Evolutionary conservation across 2,888 invertebrate species (phyloP).

Genomic region (Melanostoma scalare): DNA sequence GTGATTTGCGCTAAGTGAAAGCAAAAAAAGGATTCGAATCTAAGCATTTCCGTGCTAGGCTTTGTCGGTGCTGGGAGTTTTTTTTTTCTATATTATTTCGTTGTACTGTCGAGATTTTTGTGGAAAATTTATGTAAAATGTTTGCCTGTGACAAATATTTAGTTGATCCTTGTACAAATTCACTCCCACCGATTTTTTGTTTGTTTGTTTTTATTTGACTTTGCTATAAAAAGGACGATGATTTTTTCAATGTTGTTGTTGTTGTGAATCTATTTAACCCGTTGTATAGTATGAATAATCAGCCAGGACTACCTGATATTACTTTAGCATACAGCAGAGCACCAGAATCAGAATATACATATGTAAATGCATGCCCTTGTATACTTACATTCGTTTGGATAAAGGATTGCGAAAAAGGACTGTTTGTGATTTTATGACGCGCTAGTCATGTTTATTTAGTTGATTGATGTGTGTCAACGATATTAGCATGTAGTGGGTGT

Average conservation of each 20-base stretch:
- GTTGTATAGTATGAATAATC: constrained; percentile 63
- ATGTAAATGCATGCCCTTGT: constrained; percentile 20
- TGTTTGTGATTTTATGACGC: constrained; percentile 52
- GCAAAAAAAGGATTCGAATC: constrained; percentile 64
- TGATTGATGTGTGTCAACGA: constrained; percentile 73
- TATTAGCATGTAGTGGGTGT: constrained; percentile 66
- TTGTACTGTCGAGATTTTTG: constrained; percentile 40
- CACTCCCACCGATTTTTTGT: constrained; percentile 30
- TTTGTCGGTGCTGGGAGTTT: neutral
- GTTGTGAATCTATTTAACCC: constrained; percentile 51
- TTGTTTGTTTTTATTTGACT: constrained; percentile 50
- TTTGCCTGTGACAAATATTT: constrained; percentile 70
- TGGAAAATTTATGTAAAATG: constrained; percentile 61
- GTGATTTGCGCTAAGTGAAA: constrained; percentile 33
- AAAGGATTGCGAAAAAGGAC: constrained; percentile 66
- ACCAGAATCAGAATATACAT: neutral
- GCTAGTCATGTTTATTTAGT: constrained; percentile 67
- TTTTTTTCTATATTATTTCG: neutral
- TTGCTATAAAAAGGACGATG: constrained; percentile 53
- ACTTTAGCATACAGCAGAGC: constrained; percentile 18
- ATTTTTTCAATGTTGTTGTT: neutral
- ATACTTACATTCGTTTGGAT: constrained; percentile 21
- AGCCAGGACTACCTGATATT: constrained; percentile 39
- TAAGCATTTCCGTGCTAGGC: constrained; percentile 50
- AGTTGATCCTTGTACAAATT: constrained; percentile 67